phyloP scores from a whole-genome alignment of 2,888 invertebrate species.

The Agapetus fuscipes region DNA sequence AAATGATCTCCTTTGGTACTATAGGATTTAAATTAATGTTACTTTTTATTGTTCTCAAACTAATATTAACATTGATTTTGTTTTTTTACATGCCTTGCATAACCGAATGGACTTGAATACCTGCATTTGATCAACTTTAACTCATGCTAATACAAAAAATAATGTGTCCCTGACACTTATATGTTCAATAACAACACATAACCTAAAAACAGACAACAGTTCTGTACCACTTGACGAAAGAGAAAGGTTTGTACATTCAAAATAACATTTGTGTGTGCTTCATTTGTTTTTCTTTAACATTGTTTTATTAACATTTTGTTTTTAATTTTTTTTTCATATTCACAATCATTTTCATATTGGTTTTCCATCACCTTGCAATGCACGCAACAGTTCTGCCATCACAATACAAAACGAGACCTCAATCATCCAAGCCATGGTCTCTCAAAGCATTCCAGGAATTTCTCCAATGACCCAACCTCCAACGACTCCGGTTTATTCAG shows the following conservation, averaged over 20 bases:
- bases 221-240: constrained; percentile 74
- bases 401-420: constrained; percentile 38
- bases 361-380: constrained; percentile 1
- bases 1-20: no score
- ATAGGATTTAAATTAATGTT: no score
- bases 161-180: no score
- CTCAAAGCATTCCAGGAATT: constrained; percentile 43
- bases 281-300: constrained; percentile 4
- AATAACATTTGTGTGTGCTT: constrained; percentile 10
- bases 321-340: constrained; percentile 13
- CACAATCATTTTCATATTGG: constrained; percentile 6
- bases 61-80: no score
- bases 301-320: constrained; percentile 5
- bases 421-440: constrained; percentile 46
- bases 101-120: no score
- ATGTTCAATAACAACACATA: no score
- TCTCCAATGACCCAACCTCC: constrained; percentile 39
- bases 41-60: no score
- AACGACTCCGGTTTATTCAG: constrained; percentile 36
- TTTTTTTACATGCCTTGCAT: no score
- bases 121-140: no score
- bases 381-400: constrained; percentile 23
- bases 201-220: constrained; percentile 62
- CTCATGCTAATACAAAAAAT: no score
- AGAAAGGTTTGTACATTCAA: constrained; percentile 65